Base-by-base conservation (phyloP, 1,140 invertebrate species). In the Gryon sp. region DNA sequence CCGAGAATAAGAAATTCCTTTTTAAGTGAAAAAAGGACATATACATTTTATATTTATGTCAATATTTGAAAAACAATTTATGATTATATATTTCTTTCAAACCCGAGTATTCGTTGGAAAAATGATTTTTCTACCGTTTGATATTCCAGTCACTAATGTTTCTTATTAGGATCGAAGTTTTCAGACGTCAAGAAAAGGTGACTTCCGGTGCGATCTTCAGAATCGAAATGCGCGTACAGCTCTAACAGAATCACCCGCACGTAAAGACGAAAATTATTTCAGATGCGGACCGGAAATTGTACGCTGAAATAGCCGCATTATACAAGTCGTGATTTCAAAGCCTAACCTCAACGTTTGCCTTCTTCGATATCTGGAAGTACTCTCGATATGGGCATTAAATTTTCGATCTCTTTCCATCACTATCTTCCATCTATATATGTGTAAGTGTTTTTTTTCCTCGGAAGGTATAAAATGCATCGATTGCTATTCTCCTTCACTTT, bases 371-470 rank as follows among this genome's bases (percentile, higher is more conserved):
- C 62, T 69, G 69, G 12, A 65, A 73, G 45, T 50, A 18, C 32
- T 45, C 38, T 66, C 53, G 22, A 62, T 62, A 34, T 57, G 34
- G 43, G 59, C 59, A 76, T 74, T 74, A 77, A 77, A 74, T 74
- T 75, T 52, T 45, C 53, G 26, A 76, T 76, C 52, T 60, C 52
- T 62, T 70, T 52, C 15, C 41, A 57, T 45, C 38, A 20, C 40
- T 43, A 55, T 68, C 55, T 36, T 9, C 14, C 12, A 18, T 11
- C 0, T 52, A 19, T 32, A n/a, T 32, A 24, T 4, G 26, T 18
- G 26, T 19, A 19, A 30, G 19, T 50, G n/a, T 28, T 24, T 53
- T 70, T 70, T 30, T 45, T 48, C 46, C 8, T 34, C 30, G 16
- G 12, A 19, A 53, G 30, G 32, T 59, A 32, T 20, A 43, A 59